Evolutionary conservation across 2,797 vertebrate genomes (phyloP).

Genomic region (Pelobates cultripes): DNA sequence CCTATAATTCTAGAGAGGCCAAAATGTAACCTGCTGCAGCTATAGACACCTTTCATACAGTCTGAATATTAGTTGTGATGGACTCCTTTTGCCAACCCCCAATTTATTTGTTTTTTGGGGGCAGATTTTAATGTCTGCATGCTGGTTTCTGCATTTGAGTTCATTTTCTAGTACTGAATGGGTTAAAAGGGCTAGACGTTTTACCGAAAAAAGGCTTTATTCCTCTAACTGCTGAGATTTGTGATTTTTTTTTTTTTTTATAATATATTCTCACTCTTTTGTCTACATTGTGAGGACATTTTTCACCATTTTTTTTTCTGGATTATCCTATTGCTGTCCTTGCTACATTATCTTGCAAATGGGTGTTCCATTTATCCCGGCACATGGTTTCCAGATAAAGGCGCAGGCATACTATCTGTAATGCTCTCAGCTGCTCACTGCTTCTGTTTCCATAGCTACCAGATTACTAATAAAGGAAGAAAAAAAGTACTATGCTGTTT

Average conservation of each 20-base stretch:
- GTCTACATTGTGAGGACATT: not conserved
- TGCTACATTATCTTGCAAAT: conserved; percentile 35
- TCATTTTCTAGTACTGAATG: too few relatives aligned
- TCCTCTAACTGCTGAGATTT: not conserved
- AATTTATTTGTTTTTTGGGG: too few relatives aligned
- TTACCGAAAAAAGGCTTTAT: too few relatives aligned
- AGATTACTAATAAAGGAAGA: conserved; percentile 59
- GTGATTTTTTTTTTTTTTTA: not conserved
- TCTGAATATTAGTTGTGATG: too few relatives aligned
- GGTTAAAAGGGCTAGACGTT: too few relatives aligned
- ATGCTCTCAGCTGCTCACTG: conserved; percentile 69
- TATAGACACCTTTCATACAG: too few relatives aligned
- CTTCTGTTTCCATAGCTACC: conserved; percentile 80
- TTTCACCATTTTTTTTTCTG: conserved; percentile 4
- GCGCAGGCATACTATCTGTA: conserved; percentile 52
- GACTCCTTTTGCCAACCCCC: too few relatives aligned
- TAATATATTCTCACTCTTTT: not conserved
- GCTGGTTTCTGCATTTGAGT: too few relatives aligned
- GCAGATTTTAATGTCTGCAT: too few relatives aligned
- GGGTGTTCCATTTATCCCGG: conserved; percentile 61
- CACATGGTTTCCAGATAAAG: conserved; percentile 65
- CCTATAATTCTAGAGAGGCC: too few relatives aligned
- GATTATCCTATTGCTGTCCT: not conserved
- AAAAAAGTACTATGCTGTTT: conserved; percentile 2
- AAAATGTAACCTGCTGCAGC: too few relatives aligned